Conservation (phyloP, 2,888 invertebrate genomes). For the Torymus tubicola region DNA sequence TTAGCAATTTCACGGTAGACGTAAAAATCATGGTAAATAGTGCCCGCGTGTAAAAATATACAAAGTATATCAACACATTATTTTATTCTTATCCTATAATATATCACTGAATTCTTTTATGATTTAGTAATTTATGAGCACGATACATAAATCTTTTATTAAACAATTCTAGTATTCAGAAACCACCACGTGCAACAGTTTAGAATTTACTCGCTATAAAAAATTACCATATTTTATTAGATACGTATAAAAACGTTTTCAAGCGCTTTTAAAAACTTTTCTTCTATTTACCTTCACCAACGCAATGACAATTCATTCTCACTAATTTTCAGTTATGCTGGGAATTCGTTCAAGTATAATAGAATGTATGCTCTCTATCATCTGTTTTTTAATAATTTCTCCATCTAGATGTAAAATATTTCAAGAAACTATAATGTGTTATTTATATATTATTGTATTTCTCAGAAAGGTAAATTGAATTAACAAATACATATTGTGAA, state of each 20-base stretch:
- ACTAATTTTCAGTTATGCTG: background rate
- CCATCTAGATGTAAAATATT: slow-evolving; percentile 5
- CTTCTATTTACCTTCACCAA: slow-evolving; percentile 33
- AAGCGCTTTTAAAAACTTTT: background rate
- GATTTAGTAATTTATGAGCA: no score
- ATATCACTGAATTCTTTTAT: no score
- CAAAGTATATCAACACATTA: no score
- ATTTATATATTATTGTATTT: background rate
- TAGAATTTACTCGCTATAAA: slow-evolving; percentile 34
- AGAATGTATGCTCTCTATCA: slow-evolving; percentile 24
- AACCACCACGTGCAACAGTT: background rate
- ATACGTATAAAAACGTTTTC: background rate
- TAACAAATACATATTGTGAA: background rate
- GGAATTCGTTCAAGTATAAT: background rate
- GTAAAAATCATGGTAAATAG: slow-evolving; percentile 33
- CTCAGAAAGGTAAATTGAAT: background rate
- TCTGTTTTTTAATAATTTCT: slow-evolving; percentile 39
- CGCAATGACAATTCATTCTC: slow-evolving; percentile 34
- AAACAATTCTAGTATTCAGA: slow-evolving; percentile 46
- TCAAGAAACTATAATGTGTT: background rate
- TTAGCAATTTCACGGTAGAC: slow-evolving; percentile 50
- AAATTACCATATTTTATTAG: background rate
- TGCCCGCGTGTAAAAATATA: slow-evolving; percentile 6
- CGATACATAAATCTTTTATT: slow-evolving; percentile 30
- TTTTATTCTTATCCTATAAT: no score